phyloP scores from a whole-genome alignment of 2,797 vertebrate species.

The Euthynnus affinis region DNA sequence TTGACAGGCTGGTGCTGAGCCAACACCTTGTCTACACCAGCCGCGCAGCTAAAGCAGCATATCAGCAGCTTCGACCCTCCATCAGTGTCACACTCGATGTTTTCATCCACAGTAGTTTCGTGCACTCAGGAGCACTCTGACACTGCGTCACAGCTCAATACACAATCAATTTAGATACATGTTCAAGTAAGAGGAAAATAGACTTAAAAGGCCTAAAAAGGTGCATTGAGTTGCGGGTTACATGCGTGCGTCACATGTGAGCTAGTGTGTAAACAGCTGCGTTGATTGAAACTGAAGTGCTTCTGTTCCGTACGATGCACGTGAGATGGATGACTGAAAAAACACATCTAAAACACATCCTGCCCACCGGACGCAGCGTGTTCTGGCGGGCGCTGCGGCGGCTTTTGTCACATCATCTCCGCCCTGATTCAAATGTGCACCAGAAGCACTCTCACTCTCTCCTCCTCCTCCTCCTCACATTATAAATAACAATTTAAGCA shows the following conservation, averaged over 20 bases:
- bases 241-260: neutral
- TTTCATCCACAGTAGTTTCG: constrained; percentile 17
- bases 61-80: constrained; percentile 30
- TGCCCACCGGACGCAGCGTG: neutral
- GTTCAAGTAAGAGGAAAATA: neutral
- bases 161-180: constrained; percentile 1
- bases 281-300: neutral
- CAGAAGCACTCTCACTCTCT: neutral
- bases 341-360: neutral
- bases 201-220: neutral
- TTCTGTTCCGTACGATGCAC: neutral
- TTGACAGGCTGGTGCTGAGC: constrained; percentile 46
- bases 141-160: neutral
- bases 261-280: neutral
- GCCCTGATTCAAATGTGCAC: no score
- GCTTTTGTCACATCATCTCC: neutral
- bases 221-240: neutral
- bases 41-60: constrained; percentile 18
- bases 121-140: constrained; percentile 12
- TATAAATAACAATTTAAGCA: neutral
- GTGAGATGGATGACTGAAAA: neutral
- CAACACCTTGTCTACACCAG: constrained; percentile 40
- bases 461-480: neutral
- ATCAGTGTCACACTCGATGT: constrained; percentile 21
- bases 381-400: neutral